Evolutionary conservation across 2,113 vertebrate species (phyloP), one percentile per base, ranked within the genome.

Genomic region (Nycticebus coucang): DNA sequence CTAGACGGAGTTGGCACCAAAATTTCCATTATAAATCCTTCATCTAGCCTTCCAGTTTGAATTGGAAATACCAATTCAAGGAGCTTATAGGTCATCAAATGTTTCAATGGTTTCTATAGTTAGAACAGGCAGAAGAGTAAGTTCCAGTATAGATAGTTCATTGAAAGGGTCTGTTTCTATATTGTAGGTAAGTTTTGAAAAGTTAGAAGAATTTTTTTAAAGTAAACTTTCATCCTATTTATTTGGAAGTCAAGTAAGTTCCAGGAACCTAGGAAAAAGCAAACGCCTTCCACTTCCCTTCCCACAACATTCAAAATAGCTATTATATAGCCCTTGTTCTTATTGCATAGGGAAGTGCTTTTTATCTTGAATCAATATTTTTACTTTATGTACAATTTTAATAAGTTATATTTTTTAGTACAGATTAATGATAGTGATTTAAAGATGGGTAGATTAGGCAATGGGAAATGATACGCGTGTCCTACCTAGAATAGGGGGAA

Each of bases 1-100:
- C 50, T 62, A 55, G 64, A 86, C 12, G 37, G 84, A 88, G 82
- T 66, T 53, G 81, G 50, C 91, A 68, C 24, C n/a, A 3, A 26
- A 94, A 57, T 82, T 82, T 79, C 69, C 50, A 4, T 83, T 91
- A 64, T 84, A 84, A 22, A 84, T n/a, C 55, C 84, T 94, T 83
- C 87, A 28, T 69, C 50, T 68, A 60, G 26, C 21, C 82, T 91
- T 90, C 68, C 26, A 69, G 66, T 95, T 74, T 93, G 92, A 79
- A 80, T 57, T 28, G 35, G 68, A 90, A 92, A 68, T 85, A n/a
- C 4, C 64, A 69, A 0, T 89, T 85, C 55, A 75, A 60, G 68
- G 19, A 74, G 37, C 69, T 45, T 15, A 28, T 6, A n/a, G 50
- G 66, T 37, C 82, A 55, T 78, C 62, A 64, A 0, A 78, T 66